Percentiles rank a stretch among this genome's conserved stretches.
These are phyloP conservation scores for Triplophysa siluroides DNA, from an alignment of 2,113 vertebrate species.

Conservation along the genomic window DNA sequence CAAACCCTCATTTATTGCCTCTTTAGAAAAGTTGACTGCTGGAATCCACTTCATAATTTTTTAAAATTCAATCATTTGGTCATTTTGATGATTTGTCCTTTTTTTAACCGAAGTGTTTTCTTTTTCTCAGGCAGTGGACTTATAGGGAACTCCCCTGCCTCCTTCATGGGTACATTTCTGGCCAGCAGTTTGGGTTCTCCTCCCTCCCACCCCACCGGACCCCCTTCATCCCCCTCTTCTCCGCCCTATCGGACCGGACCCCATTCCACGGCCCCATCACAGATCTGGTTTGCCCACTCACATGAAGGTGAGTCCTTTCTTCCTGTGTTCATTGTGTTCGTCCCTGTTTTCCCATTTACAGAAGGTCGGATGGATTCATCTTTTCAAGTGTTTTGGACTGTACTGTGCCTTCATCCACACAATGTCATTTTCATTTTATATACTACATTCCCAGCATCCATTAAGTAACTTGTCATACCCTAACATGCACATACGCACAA, in stretches of 20 bases:
- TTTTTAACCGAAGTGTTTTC: slow-evolving; percentile 18
- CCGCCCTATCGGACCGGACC: slow-evolving; percentile 84
- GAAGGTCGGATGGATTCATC: too few relatives aligned
- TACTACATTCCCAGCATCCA: neutral
- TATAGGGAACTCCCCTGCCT: slow-evolving; percentile 83
- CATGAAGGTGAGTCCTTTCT: slow-evolving; percentile 85
- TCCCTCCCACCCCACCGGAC: slow-evolving; percentile 79
- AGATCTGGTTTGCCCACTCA: slow-evolving; percentile 97
- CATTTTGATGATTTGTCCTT: slow-evolving; percentile 13
- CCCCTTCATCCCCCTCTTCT: slow-evolving; percentile 84
- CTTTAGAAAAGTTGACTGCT: neutral
- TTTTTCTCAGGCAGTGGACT: slow-evolving; percentile 73
- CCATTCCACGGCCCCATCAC: slow-evolving; percentile 84
- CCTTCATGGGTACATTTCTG: slow-evolving; percentile 97
- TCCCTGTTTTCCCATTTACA: neutral
- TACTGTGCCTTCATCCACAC: too few relatives aligned
- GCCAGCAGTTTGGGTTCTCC: slow-evolving; percentile 89
- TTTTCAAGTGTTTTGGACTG: too few relatives aligned
- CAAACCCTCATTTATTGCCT: neutral
- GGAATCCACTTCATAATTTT: neutral
- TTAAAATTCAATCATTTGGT: neutral
- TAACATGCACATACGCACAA: neutral
- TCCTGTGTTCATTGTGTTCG: neutral
- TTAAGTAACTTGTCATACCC: neutral
- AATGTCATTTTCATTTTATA: too few relatives aligned